Evolutionary conservation across 2,888 invertebrate species (phyloP).

Genomic region (Altica lythri): DNA sequence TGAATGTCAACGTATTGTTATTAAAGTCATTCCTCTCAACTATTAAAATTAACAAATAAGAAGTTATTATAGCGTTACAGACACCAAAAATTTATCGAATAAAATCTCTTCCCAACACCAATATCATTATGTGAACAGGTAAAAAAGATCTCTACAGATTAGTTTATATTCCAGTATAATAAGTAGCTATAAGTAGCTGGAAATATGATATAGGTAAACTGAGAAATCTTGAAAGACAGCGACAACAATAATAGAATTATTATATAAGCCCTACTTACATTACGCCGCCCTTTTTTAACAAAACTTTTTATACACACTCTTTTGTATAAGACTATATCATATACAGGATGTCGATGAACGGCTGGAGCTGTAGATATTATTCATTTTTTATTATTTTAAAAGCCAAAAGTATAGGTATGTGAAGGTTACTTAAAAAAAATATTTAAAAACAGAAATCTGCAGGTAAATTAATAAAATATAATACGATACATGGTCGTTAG

Average conservation of each 20-base stretch:
- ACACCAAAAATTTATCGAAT: too few species aligned
- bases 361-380: too few species aligned
- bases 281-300: constrained; percentile 14
- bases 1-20: too few species aligned
- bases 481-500: too few species aligned
- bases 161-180: not conserved
- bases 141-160: not conserved
- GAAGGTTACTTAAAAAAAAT: too few species aligned
- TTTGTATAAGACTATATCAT: constrained; percentile 7
- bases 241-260: constrained; percentile 9
- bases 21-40: too few species aligned
- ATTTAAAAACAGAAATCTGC: too few species aligned
- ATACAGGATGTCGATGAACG: constrained; percentile 6
- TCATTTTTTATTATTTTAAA: too few species aligned
- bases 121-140: not conserved
- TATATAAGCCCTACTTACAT: not conserved
- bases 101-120: not conserved
- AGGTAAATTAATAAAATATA: too few species aligned
- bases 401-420: too few species aligned
- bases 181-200: not conserved
- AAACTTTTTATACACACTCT: not conserved
- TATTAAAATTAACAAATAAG: not conserved
- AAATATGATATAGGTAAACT: constrained; percentile 2
- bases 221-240: constrained; percentile 10
- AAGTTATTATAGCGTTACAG: too few species aligned